These are phyloP conservation scores for Stratiomys singularior DNA, from an alignment of 2,888 invertebrate species.

Conservation along the genomic window DNA sequence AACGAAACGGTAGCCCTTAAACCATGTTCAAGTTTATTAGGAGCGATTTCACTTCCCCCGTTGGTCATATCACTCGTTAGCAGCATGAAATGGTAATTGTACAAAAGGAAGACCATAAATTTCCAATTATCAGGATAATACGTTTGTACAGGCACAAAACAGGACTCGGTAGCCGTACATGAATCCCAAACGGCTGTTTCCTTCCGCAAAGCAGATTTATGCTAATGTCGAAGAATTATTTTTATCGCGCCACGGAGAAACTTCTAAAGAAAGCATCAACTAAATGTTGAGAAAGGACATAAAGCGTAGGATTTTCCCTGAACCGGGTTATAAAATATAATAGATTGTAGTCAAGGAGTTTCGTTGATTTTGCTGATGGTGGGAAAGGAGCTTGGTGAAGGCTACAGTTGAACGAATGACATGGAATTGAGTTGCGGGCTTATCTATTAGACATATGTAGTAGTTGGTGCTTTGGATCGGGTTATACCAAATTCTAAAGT, in stretches of 20 bases:
- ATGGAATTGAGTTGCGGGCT: no score
- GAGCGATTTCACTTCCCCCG: conserved; percentile 9
- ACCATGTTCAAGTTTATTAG: conserved; percentile 38
- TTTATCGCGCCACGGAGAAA: conserved; percentile 46
- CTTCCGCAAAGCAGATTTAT: conserved; percentile 52
- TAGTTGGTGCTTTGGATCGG: no score
- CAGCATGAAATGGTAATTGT: conserved; percentile 40
- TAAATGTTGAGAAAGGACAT: not conserved
- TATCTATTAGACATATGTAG: no score
- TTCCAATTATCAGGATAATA: conserved; percentile 52
- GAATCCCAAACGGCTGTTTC: conserved; percentile 50
- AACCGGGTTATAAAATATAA: no score
- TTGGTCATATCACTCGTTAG: conserved; percentile 11
- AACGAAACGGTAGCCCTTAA: not conserved
- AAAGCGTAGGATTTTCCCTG: no score
- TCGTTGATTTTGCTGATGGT: no score
- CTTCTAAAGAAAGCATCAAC: not conserved
- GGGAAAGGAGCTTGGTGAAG: no score
- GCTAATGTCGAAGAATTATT: conserved; percentile 52
- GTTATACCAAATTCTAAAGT: no score
- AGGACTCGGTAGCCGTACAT: conserved; percentile 48
- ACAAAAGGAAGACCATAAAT: conserved; percentile 49
- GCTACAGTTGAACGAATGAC: no score
- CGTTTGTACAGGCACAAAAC: conserved; percentile 51
- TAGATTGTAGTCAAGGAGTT: no score